phyloP scores from a whole-genome alignment of 2,888 invertebrate genomes.

The Drosophila kuntzei region DNA sequence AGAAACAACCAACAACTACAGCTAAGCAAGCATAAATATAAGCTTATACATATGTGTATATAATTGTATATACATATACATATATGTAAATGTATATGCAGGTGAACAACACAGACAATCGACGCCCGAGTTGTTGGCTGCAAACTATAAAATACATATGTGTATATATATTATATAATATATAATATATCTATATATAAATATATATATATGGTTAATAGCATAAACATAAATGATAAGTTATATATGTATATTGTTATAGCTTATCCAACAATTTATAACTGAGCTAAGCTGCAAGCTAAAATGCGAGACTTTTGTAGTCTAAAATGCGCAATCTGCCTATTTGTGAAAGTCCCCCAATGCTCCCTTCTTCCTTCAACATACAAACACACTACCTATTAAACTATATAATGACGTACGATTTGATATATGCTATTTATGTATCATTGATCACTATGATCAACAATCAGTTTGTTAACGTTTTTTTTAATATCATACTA shows the following conservation, averaged over 20 bases:
- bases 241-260: conserved; percentile 49
- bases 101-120: conserved; percentile 57
- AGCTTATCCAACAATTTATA: conserved; percentile 27
- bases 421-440: conserved; percentile 28
- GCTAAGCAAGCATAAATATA: conserved; percentile 36
- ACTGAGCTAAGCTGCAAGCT: conserved; percentile 33
- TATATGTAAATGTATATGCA: conserved; percentile 2
- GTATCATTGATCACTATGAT: conserved; percentile 33
- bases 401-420: conserved; percentile 45
- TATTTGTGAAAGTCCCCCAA: conserved; percentile 5
- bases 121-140: conserved; percentile 51
- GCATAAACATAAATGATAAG: conserved; percentile 17
- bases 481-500: conserved; percentile 43
- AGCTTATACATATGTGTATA: conserved; percentile 9
- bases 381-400: conserved; percentile 11
- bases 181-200: conserved; percentile 7
- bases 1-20: conserved; percentile 19
- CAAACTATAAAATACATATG: conserved; percentile 27
- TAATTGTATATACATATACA: conserved; percentile 6
- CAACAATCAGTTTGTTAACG: conserved; percentile 60
- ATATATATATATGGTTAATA: conserved; percentile 17
- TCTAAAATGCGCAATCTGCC: conserved; percentile 18
- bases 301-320: conserved; percentile 37
- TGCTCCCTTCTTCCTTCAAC: neutral
- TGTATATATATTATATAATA: conserved; percentile 21